Conservation (phyloP, 2,888 invertebrate genomes). For the Cordilura impudica region DNA sequence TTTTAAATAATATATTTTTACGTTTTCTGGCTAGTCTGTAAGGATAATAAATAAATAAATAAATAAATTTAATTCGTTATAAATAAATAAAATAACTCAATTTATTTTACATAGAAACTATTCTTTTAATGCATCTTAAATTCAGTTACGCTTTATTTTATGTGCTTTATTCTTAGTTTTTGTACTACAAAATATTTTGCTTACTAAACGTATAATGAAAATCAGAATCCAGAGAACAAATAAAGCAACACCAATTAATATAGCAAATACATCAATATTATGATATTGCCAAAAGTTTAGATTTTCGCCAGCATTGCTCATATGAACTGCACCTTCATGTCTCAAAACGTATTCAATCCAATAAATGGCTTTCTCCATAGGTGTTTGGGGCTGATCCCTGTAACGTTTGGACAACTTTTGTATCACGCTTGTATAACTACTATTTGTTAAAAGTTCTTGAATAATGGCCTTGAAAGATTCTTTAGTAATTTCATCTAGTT, state of each 20-base stretch:
- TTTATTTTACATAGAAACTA: too few species aligned
- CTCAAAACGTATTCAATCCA: slow-evolving; percentile 75
- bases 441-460: slow-evolving; percentile 49
- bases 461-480: slow-evolving; percentile 64
- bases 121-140: too few species aligned
- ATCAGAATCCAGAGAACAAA: too few species aligned
- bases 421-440: not conserved
- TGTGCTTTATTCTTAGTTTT: too few species aligned
- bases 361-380: slow-evolving; percentile 72
- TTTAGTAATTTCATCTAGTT: slow-evolving; percentile 69
- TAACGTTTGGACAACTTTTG: not conserved
- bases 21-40: too few species aligned
- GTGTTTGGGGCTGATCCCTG: slow-evolving; percentile 71
- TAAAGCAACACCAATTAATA: slow-evolving; percentile 51
- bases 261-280: slow-evolving; percentile 46
- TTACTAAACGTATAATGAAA: too few species aligned
- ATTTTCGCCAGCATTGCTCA: slow-evolving; percentile 59
- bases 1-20: too few species aligned
- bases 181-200: too few species aligned
- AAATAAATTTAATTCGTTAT: too few species aligned
- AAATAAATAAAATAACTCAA: too few species aligned
- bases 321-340: slow-evolving; percentile 72
- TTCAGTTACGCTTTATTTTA: too few species aligned
- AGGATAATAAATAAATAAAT: too few species aligned
- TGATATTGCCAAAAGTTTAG: not conserved